Base-by-base conservation (phyloP, 2,888 invertebrate species). In the Tetheella fluctuosa region DNA sequence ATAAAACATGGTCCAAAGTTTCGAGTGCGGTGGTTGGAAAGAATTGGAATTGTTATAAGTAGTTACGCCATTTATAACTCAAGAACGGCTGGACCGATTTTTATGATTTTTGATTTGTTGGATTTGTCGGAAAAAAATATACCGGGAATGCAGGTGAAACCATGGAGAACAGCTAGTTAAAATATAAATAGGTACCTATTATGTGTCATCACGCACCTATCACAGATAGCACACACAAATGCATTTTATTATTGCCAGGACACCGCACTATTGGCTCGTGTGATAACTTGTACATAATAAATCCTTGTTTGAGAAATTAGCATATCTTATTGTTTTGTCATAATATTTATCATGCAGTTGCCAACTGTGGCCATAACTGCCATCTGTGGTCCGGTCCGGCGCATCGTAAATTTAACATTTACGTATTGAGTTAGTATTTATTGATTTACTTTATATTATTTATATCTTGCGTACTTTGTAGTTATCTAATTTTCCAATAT, bases 401-500 rank as follows among this genome's bases (percentile, higher is more conserved):
- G 54, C 60, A 58, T 67, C 68, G 63, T 71, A 71, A 68, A 69
- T 63, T 23, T 52, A 59, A 59, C 64, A 64, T 68, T 67, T 65
- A 65, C 62, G 64, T 52, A 59, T 60, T 56, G 62, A 55, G 60
- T 61, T 10, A 10, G 59, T 64, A 67, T 70, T 65, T 62, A 61
- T 59, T 61, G 61, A 65, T 67, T 70, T 63, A 65, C 68, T 48
- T 48, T 48, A 48, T 48, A 20, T 20, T 48, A 48, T 70, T 70
- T 59, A 60, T 66, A 55, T 58, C 55, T 54, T 55, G 58, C 28
- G 12, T 57, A 42, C 34, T 17, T 13, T 23, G 28, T 25, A 30
- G n/a, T 37, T 20, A 34, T 23, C 37, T 55, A 37, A 10, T 20
- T 48, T 20, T 48, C 48, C 20, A 48, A 48, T 20, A 39, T 20